These are phyloP conservation scores for Takifugu bimaculatus DNA, from an alignment of 2,113 vertebrate species.

Conservation along the genomic window DNA sequence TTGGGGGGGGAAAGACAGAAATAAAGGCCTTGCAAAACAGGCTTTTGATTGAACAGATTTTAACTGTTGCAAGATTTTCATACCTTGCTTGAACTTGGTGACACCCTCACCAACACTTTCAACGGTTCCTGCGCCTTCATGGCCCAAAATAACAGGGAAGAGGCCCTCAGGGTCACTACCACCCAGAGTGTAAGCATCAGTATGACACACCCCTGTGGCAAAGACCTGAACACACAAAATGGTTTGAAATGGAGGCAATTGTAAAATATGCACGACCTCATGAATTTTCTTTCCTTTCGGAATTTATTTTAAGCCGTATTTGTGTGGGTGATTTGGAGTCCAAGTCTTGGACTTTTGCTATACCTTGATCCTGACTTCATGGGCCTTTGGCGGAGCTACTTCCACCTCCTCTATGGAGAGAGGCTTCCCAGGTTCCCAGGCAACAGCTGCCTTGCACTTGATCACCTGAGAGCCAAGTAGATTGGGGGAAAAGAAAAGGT, in stretches of 20 bases:
- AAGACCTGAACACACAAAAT: constrained; percentile 56
- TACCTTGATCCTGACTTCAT: constrained; percentile 81
- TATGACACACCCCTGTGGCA: constrained; percentile 85
- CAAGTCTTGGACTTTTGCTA: neutral
- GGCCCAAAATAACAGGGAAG: constrained; percentile 85
- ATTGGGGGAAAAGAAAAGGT: no score
- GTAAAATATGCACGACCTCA: no score
- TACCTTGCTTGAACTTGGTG: constrained; percentile 88
- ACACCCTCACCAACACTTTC: constrained; percentile 91
- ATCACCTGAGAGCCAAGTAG: constrained; percentile 68
- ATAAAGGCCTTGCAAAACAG: neutral
- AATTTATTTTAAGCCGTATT: no score
- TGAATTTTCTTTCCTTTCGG: no score
- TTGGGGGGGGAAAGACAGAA: neutral
- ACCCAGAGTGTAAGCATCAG: constrained; percentile 80
- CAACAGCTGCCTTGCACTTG: constrained; percentile 80
- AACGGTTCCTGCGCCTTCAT: constrained; percentile 83
- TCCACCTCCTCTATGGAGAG: constrained; percentile 79
- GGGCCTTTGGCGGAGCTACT: constrained; percentile 77
- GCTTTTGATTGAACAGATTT: neutral
- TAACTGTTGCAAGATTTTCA: neutral
- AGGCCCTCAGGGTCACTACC: constrained; percentile 71
- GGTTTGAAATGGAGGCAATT: neutral
- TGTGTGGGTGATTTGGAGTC: neutral
- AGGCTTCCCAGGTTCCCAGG: constrained; percentile 77